These are phyloP conservation scores for Synergus japonicus DNA, from an alignment of 2,888 invertebrate species.

Conservation along the genomic window DNA sequence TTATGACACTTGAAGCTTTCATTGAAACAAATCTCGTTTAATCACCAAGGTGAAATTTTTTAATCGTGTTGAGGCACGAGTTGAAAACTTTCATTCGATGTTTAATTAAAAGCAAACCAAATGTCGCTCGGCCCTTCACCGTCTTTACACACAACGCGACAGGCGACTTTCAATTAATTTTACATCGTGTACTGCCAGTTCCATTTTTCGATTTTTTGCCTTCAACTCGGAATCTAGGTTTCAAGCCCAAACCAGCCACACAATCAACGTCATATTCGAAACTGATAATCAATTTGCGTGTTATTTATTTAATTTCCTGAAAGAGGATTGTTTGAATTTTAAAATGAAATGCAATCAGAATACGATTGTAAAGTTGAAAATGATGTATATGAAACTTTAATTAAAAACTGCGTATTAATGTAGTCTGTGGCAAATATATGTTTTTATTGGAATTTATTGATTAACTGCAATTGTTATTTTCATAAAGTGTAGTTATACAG, in stretches of 20 bases:
- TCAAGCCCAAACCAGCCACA: neutral
- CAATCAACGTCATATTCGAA: constrained; percentile 1
- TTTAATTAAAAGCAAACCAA: constrained; percentile 60
- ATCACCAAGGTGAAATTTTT: constrained; percentile 21
- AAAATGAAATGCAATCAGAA: neutral
- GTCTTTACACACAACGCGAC: constrained; percentile 40
- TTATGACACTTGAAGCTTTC: neutral
- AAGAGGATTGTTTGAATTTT: neutral
- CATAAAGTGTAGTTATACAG: neutral
- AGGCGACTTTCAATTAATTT: constrained; percentile 64
- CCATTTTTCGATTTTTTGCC: constrained; percentile 20
- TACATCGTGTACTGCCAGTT: constrained; percentile 49
- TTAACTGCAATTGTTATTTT: neutral
- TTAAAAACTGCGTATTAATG: neutral
- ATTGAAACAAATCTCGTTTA: neutral
- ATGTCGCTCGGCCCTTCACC: constrained; percentile 49
- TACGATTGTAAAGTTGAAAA: neutral
- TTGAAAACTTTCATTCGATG: constrained; percentile 47
- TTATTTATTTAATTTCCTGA: constrained; percentile 12
- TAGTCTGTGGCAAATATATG: no score
- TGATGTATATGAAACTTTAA: neutral
- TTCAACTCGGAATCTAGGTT: constrained; percentile 23
- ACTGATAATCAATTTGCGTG: constrained; percentile 29
- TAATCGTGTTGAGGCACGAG: neutral
- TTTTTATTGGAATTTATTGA: no score